Base-by-base conservation (phyloP, 2,888 invertebrate species). In the Melinaea marsaeus region DNA sequence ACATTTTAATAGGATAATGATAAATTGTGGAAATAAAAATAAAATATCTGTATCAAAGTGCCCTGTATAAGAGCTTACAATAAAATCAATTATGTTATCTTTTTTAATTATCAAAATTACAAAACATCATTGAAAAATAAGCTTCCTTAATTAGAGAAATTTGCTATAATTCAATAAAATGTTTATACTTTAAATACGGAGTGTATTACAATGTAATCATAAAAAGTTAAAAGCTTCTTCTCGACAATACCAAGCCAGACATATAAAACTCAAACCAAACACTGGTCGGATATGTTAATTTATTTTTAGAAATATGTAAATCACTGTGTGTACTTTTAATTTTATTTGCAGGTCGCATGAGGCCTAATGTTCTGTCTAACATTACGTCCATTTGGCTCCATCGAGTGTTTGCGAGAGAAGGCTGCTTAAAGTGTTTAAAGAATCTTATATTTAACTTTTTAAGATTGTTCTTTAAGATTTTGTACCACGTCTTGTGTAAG, bases 341-440 rank as follows among this genome's bases (percentile, higher is more conserved):
- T 33, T 63, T 55, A 60, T 64, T 65, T 63, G 67, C 65, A 7
- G 51, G 37, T 55, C 13, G 35, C 57, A n/a, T 13, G 58, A 13
- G 54, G 48, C 60, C 63, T 62, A 63, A 67, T 60, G 67, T 63
- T 62, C 35, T 59, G 55, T 65, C 64, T 66, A 61, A 56, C 56
- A 57, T 64, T 57, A 48, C 60, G 57, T 62, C 67, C 67, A 69
- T 69, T 69, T 63, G 62, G 54, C 64, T 59, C 64, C 56, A 56
- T 34, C 72, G 60, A 73, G 74, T 78, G 75, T 68, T 68, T 68
- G 66, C 63, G 46, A 47, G 57, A 55, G 33, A 62, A 46, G 58
- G 60, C 47, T 57, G 57, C 6, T n/a, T 58, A 48, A 54, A 67
- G 62, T 71, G 68, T 71, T 68, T 69, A 65, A 64, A 67, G 69